Conservation (phyloP, 2,888 invertebrate genomes). For the Protonemura montana region DNA sequence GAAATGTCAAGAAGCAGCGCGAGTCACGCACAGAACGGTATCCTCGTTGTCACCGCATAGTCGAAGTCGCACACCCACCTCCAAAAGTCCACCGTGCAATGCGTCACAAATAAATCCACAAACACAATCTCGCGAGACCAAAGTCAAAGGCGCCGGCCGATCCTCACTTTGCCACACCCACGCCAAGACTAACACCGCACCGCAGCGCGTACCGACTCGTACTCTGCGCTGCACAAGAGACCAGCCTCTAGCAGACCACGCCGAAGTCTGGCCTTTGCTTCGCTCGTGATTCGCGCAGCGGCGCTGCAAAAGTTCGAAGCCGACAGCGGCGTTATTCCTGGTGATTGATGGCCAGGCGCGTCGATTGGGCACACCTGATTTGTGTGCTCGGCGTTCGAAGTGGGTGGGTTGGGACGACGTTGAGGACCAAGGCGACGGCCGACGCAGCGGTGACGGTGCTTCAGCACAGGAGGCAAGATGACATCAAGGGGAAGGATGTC, state of each 20-base stretch:
- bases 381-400: not conserved
- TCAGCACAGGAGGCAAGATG: not conserved
- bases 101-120: not conserved
- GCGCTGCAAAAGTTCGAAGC: not conserved
- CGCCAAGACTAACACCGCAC: not conserved
- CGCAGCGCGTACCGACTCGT: not conserved
- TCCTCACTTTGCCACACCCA: conserved; percentile 19
- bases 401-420: not conserved
- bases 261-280: not conserved
- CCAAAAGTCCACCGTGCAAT: not conserved
- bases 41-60: too few relatives aligned
- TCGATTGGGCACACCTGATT: not conserved
- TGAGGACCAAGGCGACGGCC: not conserved
- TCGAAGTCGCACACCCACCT: not conserved
- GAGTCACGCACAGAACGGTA: too few relatives aligned
- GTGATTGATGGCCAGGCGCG: not conserved
- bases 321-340: not conserved
- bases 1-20: not conserved
- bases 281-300: not conserved
- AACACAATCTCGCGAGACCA: not conserved
- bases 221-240: not conserved
- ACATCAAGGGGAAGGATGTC: not conserved
- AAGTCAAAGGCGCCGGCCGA: conserved; percentile 5
- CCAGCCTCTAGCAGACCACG: not conserved
- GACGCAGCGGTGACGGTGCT: not conserved